Percentiles rank a stretch among this genome's conserved stretches.
Conservation (phyloP, 2,113 vertebrate genomes). For the Siniperca chuatsi region DNA sequence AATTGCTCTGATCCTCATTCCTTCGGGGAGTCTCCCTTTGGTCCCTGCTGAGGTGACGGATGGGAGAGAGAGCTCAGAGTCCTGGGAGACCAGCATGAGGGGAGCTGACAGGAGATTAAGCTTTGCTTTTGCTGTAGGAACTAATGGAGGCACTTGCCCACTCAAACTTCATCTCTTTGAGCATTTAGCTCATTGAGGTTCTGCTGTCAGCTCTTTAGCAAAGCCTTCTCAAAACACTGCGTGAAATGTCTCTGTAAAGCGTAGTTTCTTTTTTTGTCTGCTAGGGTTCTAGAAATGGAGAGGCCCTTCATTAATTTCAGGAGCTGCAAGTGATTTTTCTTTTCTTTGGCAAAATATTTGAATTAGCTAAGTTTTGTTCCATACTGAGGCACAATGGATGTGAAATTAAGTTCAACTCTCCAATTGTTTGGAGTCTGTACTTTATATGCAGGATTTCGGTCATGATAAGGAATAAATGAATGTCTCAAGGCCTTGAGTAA, state of each 20-base stretch:
- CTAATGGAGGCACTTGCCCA: conserved; percentile 70
- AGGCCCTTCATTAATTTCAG: conserved; percentile 40
- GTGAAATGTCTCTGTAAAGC: conserved; percentile 43
- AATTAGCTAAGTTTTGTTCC: not conserved
- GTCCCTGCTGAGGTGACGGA: conserved; percentile 77
- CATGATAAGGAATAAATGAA: conserved; percentile 16
- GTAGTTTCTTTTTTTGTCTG: conserved; percentile 26
- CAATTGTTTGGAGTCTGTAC: conserved; percentile 29
- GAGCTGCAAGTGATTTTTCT: conserved; percentile 5
- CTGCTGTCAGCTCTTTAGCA: conserved; percentile 71
- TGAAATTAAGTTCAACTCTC: conserved; percentile 47
- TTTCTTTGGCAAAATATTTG: conserved; percentile 11
- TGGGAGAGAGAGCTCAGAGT: conserved; percentile 62
- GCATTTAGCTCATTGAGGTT: conserved; percentile 72
- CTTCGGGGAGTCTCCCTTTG: conserved; percentile 68
- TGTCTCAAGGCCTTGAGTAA: not conserved
- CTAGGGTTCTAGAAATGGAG: conserved; percentile 26
- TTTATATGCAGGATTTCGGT: conserved; percentile 5
- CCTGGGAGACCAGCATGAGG: conserved; percentile 69
- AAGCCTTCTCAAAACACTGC: conserved; percentile 59
- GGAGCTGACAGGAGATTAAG: conserved; percentile 76
- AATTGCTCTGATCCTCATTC: conserved; percentile 72
- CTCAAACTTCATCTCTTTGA: conserved; percentile 67
- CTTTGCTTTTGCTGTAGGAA: conserved; percentile 55
- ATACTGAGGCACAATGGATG: conserved; percentile 25